Evolutionary conservation across 2,888 invertebrate species (phyloP).

Genomic region (Amorpha juglandis): DNA sequence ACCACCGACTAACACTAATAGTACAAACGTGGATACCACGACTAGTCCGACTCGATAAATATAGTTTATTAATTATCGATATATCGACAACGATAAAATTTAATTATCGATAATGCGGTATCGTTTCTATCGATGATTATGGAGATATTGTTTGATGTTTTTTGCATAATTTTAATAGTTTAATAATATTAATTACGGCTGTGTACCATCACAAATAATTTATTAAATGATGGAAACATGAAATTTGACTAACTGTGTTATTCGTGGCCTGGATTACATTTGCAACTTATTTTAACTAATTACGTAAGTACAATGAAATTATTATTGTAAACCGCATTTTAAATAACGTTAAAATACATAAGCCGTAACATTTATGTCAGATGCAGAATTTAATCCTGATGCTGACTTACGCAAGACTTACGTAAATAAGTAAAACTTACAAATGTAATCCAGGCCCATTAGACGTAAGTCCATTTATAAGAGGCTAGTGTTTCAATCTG

Average conservation of each 20-base stretch:
- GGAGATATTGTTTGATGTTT: not conserved
- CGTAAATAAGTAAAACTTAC: too few species aligned
- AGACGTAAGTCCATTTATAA: too few species aligned
- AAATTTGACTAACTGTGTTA: not conserved
- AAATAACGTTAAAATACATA: too few species aligned
- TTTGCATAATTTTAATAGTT: not conserved
- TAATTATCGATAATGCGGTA: not conserved
- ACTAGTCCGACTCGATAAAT: slow-evolving; percentile 17
- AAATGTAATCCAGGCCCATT: too few species aligned
- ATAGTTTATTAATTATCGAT: not conserved
- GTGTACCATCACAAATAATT: slow-evolving; percentile 19
- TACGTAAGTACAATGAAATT: too few species aligned
- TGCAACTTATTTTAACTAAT: too few species aligned
- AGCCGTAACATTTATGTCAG: too few species aligned
- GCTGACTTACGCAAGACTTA: too few species aligned
- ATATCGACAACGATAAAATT: not conserved
- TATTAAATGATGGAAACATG: slow-evolving; percentile 9
- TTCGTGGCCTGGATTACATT: too few species aligned
- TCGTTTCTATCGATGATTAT: not conserved
- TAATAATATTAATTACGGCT: slow-evolving; percentile 22
- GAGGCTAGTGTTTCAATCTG: not conserved
- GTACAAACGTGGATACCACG: slow-evolving; percentile 4
- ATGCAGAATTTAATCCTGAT: too few species aligned
- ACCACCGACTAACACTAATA: not conserved
- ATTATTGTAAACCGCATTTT: too few species aligned